Conservation (phyloP, 2,113 vertebrate genomes). For the Holacanthus passer region DNA sequence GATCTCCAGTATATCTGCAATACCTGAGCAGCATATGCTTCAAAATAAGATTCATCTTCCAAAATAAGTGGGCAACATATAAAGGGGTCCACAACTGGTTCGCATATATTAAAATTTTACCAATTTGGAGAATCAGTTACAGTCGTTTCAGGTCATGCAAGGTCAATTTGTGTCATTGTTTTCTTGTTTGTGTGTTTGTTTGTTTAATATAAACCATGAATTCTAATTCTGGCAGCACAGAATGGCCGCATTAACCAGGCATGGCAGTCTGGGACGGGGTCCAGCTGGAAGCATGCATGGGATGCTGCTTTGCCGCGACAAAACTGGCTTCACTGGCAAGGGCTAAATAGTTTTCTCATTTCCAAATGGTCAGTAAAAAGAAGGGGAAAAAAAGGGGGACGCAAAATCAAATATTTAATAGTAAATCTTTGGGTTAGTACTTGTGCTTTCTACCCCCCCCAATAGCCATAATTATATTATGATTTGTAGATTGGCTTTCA, state of each 20-base stretch:
- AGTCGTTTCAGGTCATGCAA: conserved; percentile 53
- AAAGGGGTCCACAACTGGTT: conserved; percentile 25
- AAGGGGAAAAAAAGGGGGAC: not conserved
- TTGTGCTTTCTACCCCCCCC: conserved; percentile 56
- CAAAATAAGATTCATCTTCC: conserved; percentile 27
- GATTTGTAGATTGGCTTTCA: conserved; percentile 77
- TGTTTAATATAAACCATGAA: conserved; percentile 82
- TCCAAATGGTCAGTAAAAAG: conserved; percentile 56
- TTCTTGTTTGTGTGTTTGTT: conserved; percentile 78
- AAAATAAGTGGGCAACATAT: conserved; percentile 15
- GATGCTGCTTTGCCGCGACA: conserved; percentile 68
- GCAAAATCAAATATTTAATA: conserved; percentile 41
- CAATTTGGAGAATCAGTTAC: conserved; percentile 50
- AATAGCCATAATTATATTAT: conserved; percentile 69
- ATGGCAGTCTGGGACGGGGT: conserved; percentile 81
- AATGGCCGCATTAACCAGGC: conserved; percentile 82
- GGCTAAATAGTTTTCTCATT: conserved; percentile 75
- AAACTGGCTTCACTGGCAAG: conserved; percentile 70
- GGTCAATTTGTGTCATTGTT: conserved; percentile 72
- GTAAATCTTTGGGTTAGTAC: conserved; percentile 62
- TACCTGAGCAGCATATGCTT: conserved; percentile 23
- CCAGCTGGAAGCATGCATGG: conserved; percentile 80
- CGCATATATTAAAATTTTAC: conserved; percentile 17
- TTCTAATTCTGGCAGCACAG: conserved; percentile 80
- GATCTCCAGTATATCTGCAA: conserved; percentile 36